These are phyloP conservation scores for Seladonia tumulorum DNA, from an alignment of 2,888 invertebrate species.

Conservation along the genomic window DNA sequence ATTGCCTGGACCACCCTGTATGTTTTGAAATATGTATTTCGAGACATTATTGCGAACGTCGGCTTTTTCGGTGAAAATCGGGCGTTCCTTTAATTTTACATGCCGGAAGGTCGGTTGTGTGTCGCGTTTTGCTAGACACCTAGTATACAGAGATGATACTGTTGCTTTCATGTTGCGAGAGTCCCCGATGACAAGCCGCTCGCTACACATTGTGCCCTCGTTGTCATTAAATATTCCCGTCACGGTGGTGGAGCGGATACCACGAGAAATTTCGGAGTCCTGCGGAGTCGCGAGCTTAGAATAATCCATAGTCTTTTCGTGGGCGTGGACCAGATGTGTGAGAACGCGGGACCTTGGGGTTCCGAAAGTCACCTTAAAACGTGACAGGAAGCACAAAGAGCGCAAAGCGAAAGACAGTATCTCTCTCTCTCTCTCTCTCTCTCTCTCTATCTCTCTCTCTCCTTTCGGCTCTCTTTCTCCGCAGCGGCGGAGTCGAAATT, in stretches of 20 bases:
- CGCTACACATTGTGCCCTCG: conserved; percentile 31
- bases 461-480: background rate
- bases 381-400: conserved; percentile 71
- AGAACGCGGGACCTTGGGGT: conserved; percentile 58
- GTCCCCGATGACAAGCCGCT: conserved; percentile 30
- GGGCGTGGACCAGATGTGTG: conserved; percentile 71
- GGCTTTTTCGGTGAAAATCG: too few species aligned
- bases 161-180: conserved; percentile 11
- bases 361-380: conserved; percentile 67
- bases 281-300: conserved; percentile 64
- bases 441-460: background rate
- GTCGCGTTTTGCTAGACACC: background rate
- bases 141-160: background rate
- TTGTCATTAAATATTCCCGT: conserved; percentile 59
- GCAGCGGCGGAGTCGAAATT: conserved; percentile 22
- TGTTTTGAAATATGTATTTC: too few species aligned
- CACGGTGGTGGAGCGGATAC: conserved; percentile 64
- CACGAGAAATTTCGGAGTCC: conserved; percentile 66
- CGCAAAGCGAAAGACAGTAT: background rate
- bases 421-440: background rate
- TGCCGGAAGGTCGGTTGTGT: background rate
- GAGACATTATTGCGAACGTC: too few species aligned
- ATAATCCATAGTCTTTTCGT: conserved; percentile 72
- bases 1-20: too few species aligned
- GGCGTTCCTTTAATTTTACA: too few species aligned